Evolutionary conservation across 1,140 invertebrate species (phyloP).

Genomic region (Triops cancriformis): DNA sequence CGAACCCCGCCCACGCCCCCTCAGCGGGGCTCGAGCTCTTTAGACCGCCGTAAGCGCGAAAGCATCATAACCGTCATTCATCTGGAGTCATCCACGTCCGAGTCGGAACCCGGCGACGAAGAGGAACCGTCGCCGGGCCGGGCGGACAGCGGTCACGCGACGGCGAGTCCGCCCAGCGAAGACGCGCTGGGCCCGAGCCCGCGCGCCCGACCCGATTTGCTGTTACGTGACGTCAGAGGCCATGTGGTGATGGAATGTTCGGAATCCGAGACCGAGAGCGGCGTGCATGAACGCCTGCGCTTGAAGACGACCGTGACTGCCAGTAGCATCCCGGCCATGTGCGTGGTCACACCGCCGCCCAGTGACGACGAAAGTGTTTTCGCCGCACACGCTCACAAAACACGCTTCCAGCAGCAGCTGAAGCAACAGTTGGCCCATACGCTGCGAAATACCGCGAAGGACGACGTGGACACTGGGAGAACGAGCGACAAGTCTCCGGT

Average conservation of each 20-base stretch:
- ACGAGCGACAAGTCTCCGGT: background rate
- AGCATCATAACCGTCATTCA: constrained; percentile 35
- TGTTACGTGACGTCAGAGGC: constrained; percentile 5
- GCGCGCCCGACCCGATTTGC: constrained; percentile 46
- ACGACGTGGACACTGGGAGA: background rate
- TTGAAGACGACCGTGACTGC: constrained; percentile 78
- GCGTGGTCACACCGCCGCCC: constrained; percentile 76
- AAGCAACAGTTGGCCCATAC: constrained; percentile 14
- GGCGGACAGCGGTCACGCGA: constrained; percentile 69
- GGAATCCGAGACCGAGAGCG: constrained; percentile 48
- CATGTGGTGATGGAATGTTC: constrained; percentile 20
- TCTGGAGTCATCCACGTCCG: constrained; percentile 28
- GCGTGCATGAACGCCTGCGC: constrained; percentile 56
- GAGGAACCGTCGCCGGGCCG: constrained; percentile 42
- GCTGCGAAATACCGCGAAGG: background rate
- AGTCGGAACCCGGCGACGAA: constrained; percentile 42
- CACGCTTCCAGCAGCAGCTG: background rate
- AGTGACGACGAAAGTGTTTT: constrained; percentile 64
- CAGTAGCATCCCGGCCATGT: constrained; percentile 82
- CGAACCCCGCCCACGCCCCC: constrained; percentile 31
- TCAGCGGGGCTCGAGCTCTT: constrained; percentile 26
- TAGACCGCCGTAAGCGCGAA: constrained; percentile 30
- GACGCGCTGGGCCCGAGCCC: constrained; percentile 53
- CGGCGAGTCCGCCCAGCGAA: constrained; percentile 57
- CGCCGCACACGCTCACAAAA: background rate